A percentile compares a stretch with the other conserved stretches of the same genome.
These are phyloP conservation scores for Cheumatopsyche charites DNA, from an alignment of 1,140 invertebrate genomes.

Conservation along the genomic window DNA sequence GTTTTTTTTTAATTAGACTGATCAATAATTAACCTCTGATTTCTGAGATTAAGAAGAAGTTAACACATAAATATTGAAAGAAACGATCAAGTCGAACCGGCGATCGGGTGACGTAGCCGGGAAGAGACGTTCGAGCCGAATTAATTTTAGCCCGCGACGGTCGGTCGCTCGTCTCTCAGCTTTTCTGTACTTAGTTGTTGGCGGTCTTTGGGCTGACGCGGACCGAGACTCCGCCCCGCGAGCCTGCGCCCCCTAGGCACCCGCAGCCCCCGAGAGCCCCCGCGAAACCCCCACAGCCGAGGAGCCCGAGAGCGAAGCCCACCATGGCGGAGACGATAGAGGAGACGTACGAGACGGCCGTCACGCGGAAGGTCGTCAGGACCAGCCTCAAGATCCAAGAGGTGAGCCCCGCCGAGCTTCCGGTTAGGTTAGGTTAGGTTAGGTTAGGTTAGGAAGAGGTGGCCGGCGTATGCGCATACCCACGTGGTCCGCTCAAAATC, in stretches of 20 bases:
- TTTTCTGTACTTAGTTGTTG: slow-evolving; percentile 26
- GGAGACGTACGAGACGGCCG: slow-evolving; percentile 65
- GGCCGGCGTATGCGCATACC: no score
- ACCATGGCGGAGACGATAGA: slow-evolving; percentile 64
- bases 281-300: slow-evolving; percentile 35
- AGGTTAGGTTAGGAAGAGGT: background rate
- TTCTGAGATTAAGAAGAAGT: no score
- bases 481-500: no score
- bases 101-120: slow-evolving; percentile 26
- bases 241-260: slow-evolving; percentile 28
- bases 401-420: slow-evolving; percentile 65
- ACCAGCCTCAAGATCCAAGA: slow-evolving; percentile 71
- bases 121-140: slow-evolving; percentile 24
- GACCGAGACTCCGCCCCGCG: slow-evolving; percentile 25
- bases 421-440: no score
- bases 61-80: no score
- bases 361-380: slow-evolving; percentile 67
- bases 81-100: no score
- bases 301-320: slow-evolving; percentile 48
- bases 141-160: slow-evolving; percentile 43
- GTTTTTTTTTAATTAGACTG: no score
- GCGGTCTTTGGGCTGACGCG: slow-evolving; percentile 43
- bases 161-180: background rate
- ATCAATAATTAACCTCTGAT: no score
- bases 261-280: slow-evolving; percentile 49